A percentile compares a stretch with the other conserved stretches of the same genome.
Evolutionary conservation across 2,888 invertebrate species (phyloP).

Genomic region (Xylota segnis): DNA sequence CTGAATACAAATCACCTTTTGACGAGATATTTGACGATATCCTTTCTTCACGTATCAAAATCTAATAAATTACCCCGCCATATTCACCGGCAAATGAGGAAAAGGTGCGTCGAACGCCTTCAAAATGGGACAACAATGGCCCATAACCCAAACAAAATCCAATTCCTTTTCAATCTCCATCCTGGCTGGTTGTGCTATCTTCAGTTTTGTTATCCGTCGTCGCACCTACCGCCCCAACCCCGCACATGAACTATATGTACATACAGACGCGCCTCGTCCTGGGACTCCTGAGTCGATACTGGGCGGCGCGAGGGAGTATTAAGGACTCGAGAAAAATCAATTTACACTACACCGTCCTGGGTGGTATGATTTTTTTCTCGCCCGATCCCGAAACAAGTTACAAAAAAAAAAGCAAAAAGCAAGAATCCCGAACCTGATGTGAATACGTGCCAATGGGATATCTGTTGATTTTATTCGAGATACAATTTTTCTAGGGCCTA

Average conservation of each 20-base stretch:
- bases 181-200: conserved; percentile 22
- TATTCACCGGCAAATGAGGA: conserved; percentile 17
- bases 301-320: conserved; percentile 27
- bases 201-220: not conserved
- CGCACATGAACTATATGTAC: not conserved
- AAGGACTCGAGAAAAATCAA: conserved; percentile 57
- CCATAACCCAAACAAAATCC: conserved; percentile 36
- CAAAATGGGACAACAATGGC: conserved; percentile 35
- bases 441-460: conserved; percentile 69
- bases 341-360: conserved; percentile 45
- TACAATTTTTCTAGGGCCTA: conserved; percentile 64
- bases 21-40: conserved; percentile 51
- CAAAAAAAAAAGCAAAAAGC: conserved; percentile 5
- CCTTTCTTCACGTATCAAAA: conserved; percentile 65
- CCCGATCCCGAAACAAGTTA: not conserved
- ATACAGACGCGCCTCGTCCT: not conserved
- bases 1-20: conserved; percentile 71
- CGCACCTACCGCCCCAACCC: not conserved
- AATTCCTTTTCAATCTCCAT: conserved; percentile 57
- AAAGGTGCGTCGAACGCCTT: conserved; percentile 30
- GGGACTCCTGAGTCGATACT: not conserved
- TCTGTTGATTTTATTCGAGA: conserved; percentile 70
- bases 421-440: conserved; percentile 42
- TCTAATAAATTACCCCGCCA: conserved; percentile 68
- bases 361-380: conserved; percentile 4